Evolutionary conservation across 92 coral and sea anemone species (phyloP), one percentile per base, ranked within the genome.

Genomic region (Chrysogorgia sp.): DNA sequence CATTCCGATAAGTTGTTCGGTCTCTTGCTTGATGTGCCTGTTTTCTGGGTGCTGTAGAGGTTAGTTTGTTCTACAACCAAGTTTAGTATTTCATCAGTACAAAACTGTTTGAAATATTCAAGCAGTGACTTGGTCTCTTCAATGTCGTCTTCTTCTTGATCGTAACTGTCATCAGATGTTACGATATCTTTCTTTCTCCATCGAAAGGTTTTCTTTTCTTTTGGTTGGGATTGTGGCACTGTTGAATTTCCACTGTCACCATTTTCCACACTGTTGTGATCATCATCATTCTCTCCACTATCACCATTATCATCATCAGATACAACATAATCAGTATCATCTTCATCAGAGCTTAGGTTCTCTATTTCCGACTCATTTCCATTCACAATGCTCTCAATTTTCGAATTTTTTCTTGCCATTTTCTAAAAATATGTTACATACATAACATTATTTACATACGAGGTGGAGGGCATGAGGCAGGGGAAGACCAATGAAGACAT

Each of bases 61-160:
- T 67, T 67, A n/a, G 75, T 67, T 22, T 41, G 75, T 67, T 37
- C 55, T 14, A 37, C 71, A 64, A 64, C 71, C 29, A 64, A 64
- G 71, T 64, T 28, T 5, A 33, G 30, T 64, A 64, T 64, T 15
- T 64, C 71, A 64, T 64, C 71, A 7, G 71, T 21, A 52, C 74
- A 67, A 67, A 67, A 67, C 74, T 40, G 52, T 21, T 21, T 67
- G 33, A 67, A 67, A 26, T 67, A 67, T 67, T 26, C 74, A 34
- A 67, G 74, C 24, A 48, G 71, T n/a, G 74, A 67, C 74, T 37
- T 37, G 74, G 31, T 67, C 33, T 67, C 74, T 67, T 41, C 74
- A 41, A 37, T 64, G 71, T 64, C 23, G 29, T 64, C 71, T 64
- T 25, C 71, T 34, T 34, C 52, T 28, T 63, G 70, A 30, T 30